phyloP scores from a whole-genome alignment of 2,113 vertebrate species.

The Podarcis cretensis region DNA sequence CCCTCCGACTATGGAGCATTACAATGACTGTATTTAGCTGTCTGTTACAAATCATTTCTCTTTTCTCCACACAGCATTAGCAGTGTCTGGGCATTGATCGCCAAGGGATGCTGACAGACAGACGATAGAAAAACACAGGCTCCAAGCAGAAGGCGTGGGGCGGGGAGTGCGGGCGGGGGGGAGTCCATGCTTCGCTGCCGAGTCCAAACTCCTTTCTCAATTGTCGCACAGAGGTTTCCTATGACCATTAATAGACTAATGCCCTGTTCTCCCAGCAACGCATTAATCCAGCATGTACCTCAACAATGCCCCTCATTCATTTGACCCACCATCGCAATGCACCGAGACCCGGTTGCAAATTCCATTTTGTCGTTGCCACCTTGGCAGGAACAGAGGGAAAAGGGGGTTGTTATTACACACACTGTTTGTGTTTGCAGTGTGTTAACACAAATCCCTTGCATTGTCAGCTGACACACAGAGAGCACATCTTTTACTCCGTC shows the following conservation, averaged over 20 bases:
- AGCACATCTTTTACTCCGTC: slow-evolving; percentile 20
- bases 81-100: background rate
- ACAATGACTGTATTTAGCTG: slow-evolving; percentile 3
- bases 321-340: accelerated
- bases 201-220: background rate
- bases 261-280: slow-evolving; percentile 3
- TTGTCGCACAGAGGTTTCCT: background rate
- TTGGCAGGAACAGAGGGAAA: slow-evolving; percentile 4
- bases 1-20: slow-evolving; percentile 19
- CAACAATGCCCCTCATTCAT: background rate
- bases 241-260: background rate
- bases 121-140: background rate
- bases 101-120: slow-evolving; percentile 4
- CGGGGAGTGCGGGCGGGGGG: background rate
- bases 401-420: background rate
- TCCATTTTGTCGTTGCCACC: background rate
- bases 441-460: slow-evolving; percentile 18
- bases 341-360: background rate
- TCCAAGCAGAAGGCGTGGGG: background rate
- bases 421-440: background rate
- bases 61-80: background rate
- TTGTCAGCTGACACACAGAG: background rate
- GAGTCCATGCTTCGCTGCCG: background rate
- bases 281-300: accelerated
- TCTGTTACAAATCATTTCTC: slow-evolving; percentile 17